Percentiles rank a stretch among this genome's conserved stretches.
Conservation (phyloP, 2,888 invertebrate genomes). For the Agelastica alni region DNA sequence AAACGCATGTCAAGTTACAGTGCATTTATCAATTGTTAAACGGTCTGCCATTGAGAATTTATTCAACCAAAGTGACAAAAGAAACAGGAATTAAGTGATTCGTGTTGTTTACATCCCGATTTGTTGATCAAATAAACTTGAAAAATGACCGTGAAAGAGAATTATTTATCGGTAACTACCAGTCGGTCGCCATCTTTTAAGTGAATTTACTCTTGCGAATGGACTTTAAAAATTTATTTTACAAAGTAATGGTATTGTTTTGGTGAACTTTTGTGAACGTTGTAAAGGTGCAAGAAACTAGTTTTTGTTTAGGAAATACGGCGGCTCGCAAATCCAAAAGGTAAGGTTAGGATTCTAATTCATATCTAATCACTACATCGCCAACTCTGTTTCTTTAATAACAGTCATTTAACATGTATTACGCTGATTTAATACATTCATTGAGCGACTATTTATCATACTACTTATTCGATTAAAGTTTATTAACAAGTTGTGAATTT, state of each 20-base stretch:
- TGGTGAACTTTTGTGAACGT: constrained; percentile 42
- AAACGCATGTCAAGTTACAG: constrained; percentile 51
- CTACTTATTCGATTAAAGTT: too few relatives aligned
- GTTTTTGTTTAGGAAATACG: constrained; percentile 22
- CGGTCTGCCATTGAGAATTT: constrained; percentile 25
- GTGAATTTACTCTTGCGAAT: constrained; percentile 55
- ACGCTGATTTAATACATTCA: background rate
- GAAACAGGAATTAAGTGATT: constrained; percentile 36
- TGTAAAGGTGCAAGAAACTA: constrained; percentile 33
- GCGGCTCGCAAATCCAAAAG: constrained; percentile 31
- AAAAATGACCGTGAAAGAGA: constrained; percentile 58
- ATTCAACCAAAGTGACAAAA: constrained; percentile 29
- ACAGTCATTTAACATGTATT: background rate
- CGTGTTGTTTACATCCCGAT: constrained; percentile 48
- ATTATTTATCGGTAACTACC: constrained; percentile 58
- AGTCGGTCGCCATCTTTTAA: constrained; percentile 65
- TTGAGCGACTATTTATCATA: background rate
- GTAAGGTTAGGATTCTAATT: constrained; percentile 28
- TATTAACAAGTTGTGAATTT: too few relatives aligned
- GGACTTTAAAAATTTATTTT: constrained; percentile 46
- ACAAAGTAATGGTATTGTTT: constrained; percentile 44
- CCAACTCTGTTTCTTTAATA: background rate
- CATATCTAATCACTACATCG: constrained; percentile 7
- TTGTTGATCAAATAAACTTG: constrained; percentile 53
- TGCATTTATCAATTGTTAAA: constrained; percentile 33